Evolutionary conservation across 2,797 vertebrate species (phyloP).

Genomic region (Peromyscus aztecus): DNA sequence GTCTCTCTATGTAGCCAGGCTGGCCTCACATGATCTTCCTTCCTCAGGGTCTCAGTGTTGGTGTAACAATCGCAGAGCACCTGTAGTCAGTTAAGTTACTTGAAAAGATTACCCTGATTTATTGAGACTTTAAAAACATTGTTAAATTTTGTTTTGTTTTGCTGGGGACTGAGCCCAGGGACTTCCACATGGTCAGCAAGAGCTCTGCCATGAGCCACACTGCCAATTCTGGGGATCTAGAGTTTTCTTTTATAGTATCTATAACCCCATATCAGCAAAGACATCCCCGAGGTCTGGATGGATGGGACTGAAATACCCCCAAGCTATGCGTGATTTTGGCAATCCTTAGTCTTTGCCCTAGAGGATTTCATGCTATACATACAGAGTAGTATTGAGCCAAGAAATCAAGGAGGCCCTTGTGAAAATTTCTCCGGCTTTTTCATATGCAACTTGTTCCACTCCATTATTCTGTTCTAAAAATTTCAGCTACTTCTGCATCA

Average conservation of each 20-base stretch:
- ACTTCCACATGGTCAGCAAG: background rate
- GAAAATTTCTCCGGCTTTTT: background rate
- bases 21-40: background rate
- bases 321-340: background rate
- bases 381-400: background rate
- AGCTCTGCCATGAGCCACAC: background rate
- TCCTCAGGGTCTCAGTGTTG: background rate
- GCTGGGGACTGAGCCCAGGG: background rate
- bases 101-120: background rate
- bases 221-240: background rate
- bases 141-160: background rate
- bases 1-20: background rate
- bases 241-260: background rate
- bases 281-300: background rate
- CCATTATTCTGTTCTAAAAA: background rate
- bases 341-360: background rate
- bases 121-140: background rate
- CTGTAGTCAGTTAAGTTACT: background rate
- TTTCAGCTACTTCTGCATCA: background rate
- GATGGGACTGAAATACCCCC: background rate
- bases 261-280: background rate
- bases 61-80: background rate
- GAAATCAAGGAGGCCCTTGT: background rate
- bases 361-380: background rate
- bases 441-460: background rate